phyloP scores from a whole-genome alignment of 2,888 invertebrate species.

The Idaea straminata region DNA sequence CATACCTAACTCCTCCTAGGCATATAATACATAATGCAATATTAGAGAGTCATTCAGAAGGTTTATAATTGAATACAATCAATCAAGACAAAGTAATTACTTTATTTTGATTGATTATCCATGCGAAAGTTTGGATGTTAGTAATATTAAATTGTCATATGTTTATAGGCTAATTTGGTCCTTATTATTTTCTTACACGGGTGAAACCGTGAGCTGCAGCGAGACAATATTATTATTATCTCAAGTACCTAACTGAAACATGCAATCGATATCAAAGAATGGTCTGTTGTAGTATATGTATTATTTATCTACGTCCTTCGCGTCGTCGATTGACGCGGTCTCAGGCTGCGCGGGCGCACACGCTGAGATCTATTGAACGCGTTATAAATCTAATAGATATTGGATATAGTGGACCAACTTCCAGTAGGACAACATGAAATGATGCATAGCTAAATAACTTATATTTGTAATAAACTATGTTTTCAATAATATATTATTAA shows the following conservation, averaged over 20 bases:
- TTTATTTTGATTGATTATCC: no score
- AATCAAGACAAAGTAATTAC: no score
- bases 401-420: not conserved
- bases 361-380: slow-evolving; percentile 11
- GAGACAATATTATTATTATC: not conserved
- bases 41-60: no score
- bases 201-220: not conserved
- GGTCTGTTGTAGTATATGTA: not conserved
- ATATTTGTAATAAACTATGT: no score
- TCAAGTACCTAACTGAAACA: not conserved
- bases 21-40: not conserved
- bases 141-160: no score
- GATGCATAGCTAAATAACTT: no score
- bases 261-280: not conserved
- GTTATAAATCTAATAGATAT: slow-evolving; percentile 17
- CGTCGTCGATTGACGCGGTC: not conserved
- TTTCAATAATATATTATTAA: no score
- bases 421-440: slow-evolving; percentile 6
- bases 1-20: not conserved
- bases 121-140: no score
- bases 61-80: no score
- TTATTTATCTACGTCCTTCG: not conserved
- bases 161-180: not conserved
- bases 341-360: slow-evolving; percentile 7
- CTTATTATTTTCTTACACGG: not conserved